Evolutionary conservation across 2,113 vertebrate genomes (phyloP).

Genomic region (Gorsachius goisagi): DNA sequence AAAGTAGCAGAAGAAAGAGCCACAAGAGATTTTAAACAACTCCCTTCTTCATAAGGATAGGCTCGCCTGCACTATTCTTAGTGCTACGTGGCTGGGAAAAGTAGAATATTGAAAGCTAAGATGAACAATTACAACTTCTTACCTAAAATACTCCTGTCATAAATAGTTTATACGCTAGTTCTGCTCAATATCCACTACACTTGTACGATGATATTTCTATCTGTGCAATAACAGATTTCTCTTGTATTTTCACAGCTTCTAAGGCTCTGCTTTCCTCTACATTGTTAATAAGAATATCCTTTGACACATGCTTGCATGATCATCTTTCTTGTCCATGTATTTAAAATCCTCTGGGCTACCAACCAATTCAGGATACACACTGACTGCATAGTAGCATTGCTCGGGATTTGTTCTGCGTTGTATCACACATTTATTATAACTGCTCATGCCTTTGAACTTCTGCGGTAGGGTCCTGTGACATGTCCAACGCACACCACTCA

Average conservation of each 20-base stretch:
- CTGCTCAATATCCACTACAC: neutral
- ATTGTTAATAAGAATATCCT: neutral
- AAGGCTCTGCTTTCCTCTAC: neutral
- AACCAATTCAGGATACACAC: neutral
- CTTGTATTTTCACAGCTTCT: neutral
- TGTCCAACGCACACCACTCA: constrained; percentile 37
- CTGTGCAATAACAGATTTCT: neutral
- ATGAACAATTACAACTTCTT: neutral
- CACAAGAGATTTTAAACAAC: neutral
- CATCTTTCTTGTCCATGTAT: neutral
- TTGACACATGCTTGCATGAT: neutral
- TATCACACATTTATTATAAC: constrained; percentile 42
- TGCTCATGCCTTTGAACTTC: constrained; percentile 35
- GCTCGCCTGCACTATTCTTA: accelerated
- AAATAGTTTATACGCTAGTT: neutral
- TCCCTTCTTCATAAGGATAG: neutral
- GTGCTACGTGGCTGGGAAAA: neutral
- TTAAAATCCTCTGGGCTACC: constrained; percentile 3
- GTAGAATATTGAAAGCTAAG: neutral
- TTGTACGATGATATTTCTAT: neutral
- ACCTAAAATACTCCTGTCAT: neutral
- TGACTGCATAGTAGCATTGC: neutral
- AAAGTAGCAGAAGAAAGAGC: neutral
- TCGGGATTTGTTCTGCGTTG: constrained; percentile 26
- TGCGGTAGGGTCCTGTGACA: constrained; percentile 23